These are phyloP conservation scores for Hiodon tergisus DNA, from an alignment of 2,113 vertebrate genomes.

Conservation along the genomic window DNA sequence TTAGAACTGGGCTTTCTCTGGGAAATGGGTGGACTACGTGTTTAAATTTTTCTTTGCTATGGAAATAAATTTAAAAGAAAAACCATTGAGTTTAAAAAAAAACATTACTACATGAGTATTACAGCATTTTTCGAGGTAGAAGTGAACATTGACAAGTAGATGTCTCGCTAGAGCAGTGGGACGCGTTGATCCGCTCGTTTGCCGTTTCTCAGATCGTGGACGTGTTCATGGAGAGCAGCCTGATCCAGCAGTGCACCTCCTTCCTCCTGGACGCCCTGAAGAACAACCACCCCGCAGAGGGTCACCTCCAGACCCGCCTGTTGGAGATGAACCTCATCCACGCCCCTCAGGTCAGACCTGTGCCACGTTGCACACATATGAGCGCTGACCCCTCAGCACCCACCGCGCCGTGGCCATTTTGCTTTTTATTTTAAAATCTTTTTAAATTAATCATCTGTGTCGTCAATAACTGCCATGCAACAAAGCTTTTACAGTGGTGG, in stretches of 20 bases:
- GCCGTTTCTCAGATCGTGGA: constrained; percentile 74
- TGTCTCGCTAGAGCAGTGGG: background rate
- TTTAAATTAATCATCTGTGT: too few species aligned
- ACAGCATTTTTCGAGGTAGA: too few species aligned
- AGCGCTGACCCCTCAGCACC: too few species aligned
- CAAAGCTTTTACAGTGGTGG: too few species aligned
- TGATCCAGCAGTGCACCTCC: constrained; percentile 89
- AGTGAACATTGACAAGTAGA: background rate
- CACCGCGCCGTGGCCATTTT: background rate
- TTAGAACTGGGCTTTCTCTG: constrained; percentile 11
- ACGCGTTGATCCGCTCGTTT: background rate
- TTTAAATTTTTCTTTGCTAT: too few species aligned
- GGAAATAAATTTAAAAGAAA: too few species aligned
- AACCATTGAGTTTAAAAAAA: too few species aligned
- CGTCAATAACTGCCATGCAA: too few species aligned
- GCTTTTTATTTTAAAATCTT: background rate
- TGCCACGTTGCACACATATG: background rate
- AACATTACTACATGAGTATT: too few species aligned
- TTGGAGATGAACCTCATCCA: constrained; percentile 93
- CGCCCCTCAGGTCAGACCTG: constrained; percentile 71
- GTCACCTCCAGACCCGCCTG: constrained; percentile 83
- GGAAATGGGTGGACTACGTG: background rate
- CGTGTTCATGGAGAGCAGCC: constrained; percentile 89
- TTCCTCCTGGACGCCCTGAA: constrained; percentile 85
- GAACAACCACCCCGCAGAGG: constrained; percentile 79